phyloP scores from a whole-genome alignment of 92 coral and sea anemone species.

The Porites rus region DNA sequence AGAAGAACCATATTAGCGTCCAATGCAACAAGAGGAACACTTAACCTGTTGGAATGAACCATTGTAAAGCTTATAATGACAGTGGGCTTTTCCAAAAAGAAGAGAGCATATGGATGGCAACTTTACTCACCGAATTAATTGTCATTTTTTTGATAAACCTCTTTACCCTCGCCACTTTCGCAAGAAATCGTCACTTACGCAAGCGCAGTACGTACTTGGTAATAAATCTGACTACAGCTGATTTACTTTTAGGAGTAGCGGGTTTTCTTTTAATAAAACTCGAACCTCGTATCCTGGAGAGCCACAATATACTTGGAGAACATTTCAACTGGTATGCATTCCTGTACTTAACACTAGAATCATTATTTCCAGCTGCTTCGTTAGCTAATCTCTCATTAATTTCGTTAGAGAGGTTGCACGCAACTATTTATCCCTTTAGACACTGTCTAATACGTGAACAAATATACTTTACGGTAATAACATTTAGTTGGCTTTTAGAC shows the following conservation, averaged over 20 bases:
- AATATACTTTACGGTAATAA: not conserved
- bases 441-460: not conserved
- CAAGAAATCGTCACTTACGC: slow-evolving; percentile 11
- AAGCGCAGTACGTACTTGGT: slow-evolving; percentile 25
- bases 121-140: not conserved
- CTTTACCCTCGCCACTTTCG: not conserved
- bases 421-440: not conserved
- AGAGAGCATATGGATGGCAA: not conserved
- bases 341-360: not conserved
- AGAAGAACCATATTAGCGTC: no score
- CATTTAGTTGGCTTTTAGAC: not conserved
- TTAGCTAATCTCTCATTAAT: not conserved
- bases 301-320: not conserved
- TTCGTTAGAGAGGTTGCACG: slow-evolving; percentile 4
- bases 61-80: no score
- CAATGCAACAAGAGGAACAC: no score
- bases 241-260: slow-evolving; percentile 6
- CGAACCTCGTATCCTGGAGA: not conserved
- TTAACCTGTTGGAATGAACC: no score
- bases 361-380: not conserved
- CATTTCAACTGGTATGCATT: no score
- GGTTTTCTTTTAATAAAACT: not conserved
- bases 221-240: slow-evolving; percentile 14
- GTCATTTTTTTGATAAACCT: slow-evolving; percentile 4
- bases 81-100: no score